These are phyloP conservation scores for Ormyrus thymus DNA, from an alignment of 2,888 invertebrate genomes.

Conservation along the genomic window DNA sequence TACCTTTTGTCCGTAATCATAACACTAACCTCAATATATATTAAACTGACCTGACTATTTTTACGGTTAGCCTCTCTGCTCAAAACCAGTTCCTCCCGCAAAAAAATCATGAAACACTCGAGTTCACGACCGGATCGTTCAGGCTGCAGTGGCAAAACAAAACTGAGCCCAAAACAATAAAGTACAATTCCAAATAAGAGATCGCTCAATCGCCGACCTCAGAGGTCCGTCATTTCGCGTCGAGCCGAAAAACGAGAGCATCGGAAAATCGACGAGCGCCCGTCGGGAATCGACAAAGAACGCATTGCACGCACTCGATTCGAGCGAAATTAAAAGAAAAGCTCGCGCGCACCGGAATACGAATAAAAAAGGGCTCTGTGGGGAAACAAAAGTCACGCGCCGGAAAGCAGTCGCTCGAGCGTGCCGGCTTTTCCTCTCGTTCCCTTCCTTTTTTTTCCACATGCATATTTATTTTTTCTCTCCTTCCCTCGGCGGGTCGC, in stretches of 20 bases:
- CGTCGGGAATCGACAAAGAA: neutral
- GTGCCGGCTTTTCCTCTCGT: neutral
- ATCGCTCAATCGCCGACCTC: too few relatives aligned
- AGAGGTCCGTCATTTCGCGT: too few relatives aligned
- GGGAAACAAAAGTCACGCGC: slow-evolving; percentile 34
- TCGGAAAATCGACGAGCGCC: too few relatives aligned
- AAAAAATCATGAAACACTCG: too few relatives aligned
- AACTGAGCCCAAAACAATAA: too few relatives aligned
- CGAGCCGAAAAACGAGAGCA: neutral
- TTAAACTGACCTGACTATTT: too few relatives aligned
- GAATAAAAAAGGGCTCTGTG: neutral
- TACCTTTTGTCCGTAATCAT: neutral
- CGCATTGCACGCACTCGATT: neutral
- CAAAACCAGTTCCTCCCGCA: too few relatives aligned
- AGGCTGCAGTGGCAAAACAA: too few relatives aligned
- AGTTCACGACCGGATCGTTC: too few relatives aligned
- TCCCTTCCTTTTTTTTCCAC: slow-evolving; percentile 15
- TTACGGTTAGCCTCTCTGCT: too few relatives aligned
- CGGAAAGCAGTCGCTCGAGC: slow-evolving; percentile 29
- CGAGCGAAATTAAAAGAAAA: slow-evolving; percentile 20
- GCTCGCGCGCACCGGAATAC: neutral
- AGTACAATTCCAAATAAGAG: too few relatives aligned
- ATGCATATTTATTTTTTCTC: slow-evolving; percentile 10
- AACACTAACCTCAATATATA: neutral
- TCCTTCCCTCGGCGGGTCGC: neutral